Conservation (phyloP, 2,888 invertebrate genomes). For the Melanophora roralis region DNA sequence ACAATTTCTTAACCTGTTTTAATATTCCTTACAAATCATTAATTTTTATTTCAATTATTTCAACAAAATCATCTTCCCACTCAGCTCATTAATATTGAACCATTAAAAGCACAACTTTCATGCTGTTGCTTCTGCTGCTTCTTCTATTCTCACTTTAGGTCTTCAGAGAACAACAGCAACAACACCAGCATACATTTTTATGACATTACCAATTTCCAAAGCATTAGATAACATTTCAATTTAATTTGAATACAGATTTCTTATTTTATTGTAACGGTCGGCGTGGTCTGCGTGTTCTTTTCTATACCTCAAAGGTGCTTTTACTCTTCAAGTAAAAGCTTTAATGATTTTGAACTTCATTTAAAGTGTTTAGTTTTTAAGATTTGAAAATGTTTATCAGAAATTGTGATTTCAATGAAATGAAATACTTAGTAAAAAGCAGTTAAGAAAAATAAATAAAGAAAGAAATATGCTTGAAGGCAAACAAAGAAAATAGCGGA, state of each 20-base stretch:
- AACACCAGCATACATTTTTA: constrained; percentile 30
- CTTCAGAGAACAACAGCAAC: neutral
- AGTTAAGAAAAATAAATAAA: neutral
- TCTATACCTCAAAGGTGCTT: no score
- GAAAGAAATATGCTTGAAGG: neutral
- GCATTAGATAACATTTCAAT: constrained; percentile 47
- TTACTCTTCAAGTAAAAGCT: neutral
- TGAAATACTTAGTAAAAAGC: neutral
- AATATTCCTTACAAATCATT: neutral
- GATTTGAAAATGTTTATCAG: no score
- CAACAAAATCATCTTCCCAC: neutral
- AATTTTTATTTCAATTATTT: constrained; percentile 20
- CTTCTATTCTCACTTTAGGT: no score
- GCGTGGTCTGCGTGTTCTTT: neutral
- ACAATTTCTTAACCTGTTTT: neutral
- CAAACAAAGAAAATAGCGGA: neutral
- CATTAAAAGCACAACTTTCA: neutral
- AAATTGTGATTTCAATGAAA: neutral
- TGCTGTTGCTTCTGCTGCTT: neutral
- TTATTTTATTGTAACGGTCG: neutral
- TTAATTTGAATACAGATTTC: neutral
- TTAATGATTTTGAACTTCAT: constrained; percentile 31
- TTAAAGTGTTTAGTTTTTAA: constrained; percentile 13
- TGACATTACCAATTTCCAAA: constrained; percentile 39
- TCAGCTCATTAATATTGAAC: constrained; percentile 27